Evolutionary conservation across 1,140 invertebrate species (phyloP), one percentile per base, ranked within the genome.

Genomic region (Mizuhopecten yessoensis): DNA sequence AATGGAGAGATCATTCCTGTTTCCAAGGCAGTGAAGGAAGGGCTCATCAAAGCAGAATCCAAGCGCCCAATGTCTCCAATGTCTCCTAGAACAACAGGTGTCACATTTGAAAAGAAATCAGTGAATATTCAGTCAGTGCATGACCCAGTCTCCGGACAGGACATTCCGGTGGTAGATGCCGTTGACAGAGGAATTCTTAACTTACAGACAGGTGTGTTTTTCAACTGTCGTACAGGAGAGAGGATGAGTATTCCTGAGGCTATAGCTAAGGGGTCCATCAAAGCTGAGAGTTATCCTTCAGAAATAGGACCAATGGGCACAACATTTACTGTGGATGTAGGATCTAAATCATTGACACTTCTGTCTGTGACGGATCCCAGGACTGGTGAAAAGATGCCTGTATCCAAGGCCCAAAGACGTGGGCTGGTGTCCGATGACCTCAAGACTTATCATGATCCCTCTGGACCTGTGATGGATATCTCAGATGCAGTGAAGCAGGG

Each of bases 301-400:
- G 36, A 36, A 20, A 20, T 39, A 34, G 34, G 42, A 34, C 86
- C 86, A 42, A 86, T 86, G 49, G 86, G 36, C 15, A 29, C 87
- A 36, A 49, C 87, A 45, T 86, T 88, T 39, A 86, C 89, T 87
- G 86, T 93, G 17, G 88, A 94, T 15, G 89, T 91, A 23, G 92
- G 93, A 20, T 91, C 90, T n/a, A 94, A 94, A 87, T 92, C 90
- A 33, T 89, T 92, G n/a, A 90, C 89, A 87, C 90, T 94, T 34
- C 98, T 98, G 97, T 99, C 98, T 91, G 97, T 99, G 90, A 97
- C 98, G 34, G 98, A 99, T 95, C 97, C 97, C 89, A 95, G 96
- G 49, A 98, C 97, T 0, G 98, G 98, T 88, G 98, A 99, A 95
- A 97, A 98, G 88, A 94, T 99, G 23, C 98, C 98, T 5, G 96